These are phyloP conservation scores for Ceramica pisi DNA, from an alignment of 2,888 invertebrate species.

Conservation along the genomic window DNA sequence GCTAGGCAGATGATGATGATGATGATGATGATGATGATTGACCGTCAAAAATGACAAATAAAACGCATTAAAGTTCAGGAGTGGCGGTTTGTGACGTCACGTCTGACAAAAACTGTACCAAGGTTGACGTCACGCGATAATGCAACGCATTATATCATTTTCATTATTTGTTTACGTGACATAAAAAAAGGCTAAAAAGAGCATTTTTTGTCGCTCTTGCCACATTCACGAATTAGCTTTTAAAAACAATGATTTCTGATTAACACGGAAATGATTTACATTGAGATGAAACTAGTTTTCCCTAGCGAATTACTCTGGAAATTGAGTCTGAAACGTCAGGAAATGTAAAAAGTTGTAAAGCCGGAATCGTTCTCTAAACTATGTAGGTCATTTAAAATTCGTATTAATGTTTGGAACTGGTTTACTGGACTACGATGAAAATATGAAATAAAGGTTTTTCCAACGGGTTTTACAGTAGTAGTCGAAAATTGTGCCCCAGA, in stretches of 20 bases:
- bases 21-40: no score
- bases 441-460: not conserved
- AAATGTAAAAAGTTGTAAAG: slow-evolving; percentile 46
- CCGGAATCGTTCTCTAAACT: not conserved
- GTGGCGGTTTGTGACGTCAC: no score
- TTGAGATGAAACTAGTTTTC: slow-evolving; percentile 34
- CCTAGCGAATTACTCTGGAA: slow-evolving; percentile 14
- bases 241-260: slow-evolving; percentile 12
- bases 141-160: no score
- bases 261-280: slow-evolving; percentile 8
- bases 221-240: not conserved
- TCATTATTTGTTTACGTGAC: no score
- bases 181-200: no score
- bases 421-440: no score
- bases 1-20: no score
- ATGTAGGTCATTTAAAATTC: slow-evolving; percentile 7
- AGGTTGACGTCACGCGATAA: no score
- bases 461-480: no score
- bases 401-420: not conserved
- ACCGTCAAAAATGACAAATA: no score
- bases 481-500: not conserved
- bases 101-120: no score
- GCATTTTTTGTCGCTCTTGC: not conserved
- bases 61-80: no score
- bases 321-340: slow-evolving; percentile 26